Evolutionary conservation across 1,140 invertebrate genomes (phyloP).

Genomic region (Sinonovacula constricta): DNA sequence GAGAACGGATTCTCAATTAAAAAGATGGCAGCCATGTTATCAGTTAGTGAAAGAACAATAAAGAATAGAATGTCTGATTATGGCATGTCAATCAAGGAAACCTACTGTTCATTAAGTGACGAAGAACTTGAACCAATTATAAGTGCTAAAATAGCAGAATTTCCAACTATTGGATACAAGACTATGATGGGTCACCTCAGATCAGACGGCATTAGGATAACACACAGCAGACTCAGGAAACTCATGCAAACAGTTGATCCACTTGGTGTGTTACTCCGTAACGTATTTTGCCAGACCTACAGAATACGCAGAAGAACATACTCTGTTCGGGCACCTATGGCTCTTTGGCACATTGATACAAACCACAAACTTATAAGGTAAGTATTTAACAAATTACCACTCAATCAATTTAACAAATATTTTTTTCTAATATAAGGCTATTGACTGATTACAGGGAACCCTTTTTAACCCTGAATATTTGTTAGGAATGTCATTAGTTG

Average conservation of each 20-base stretch:
- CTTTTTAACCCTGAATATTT: too few species aligned
- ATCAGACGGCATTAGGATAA: conserved; percentile 25
- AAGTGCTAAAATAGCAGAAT: conserved; percentile 10
- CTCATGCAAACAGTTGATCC: conserved; percentile 20
- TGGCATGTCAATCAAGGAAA: conserved; percentile 6
- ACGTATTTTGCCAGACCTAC: conserved; percentile 29
- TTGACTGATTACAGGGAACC: conserved; percentile 7
- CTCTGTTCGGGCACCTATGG: conserved; percentile 23
- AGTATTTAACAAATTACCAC: conserved; percentile 3
- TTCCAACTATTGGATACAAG: conserved; percentile 17
- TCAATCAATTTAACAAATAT: conserved; percentile 2
- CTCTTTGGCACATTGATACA: conserved; percentile 30
- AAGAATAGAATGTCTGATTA: conserved; percentile 24
- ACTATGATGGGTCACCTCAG: conserved; percentile 20
- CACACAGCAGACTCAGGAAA: conserved; percentile 13
- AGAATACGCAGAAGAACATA: conserved; percentile 25
- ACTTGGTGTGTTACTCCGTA: conserved; percentile 21
- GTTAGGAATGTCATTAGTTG: neutral
- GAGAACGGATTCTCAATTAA: conserved; percentile 22
- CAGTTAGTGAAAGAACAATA: conserved; percentile 23
- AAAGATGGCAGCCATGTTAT: conserved; percentile 13
- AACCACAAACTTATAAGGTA: conserved; percentile 33
- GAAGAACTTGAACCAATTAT: conserved; percentile 26
- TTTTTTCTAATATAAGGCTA: conserved; percentile 13
- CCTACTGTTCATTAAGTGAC: conserved; percentile 22